These are phyloP conservation scores for Gisinianus flammeolus DNA, from an alignment of 2,888 invertebrate species.

Conservation along the genomic window DNA sequence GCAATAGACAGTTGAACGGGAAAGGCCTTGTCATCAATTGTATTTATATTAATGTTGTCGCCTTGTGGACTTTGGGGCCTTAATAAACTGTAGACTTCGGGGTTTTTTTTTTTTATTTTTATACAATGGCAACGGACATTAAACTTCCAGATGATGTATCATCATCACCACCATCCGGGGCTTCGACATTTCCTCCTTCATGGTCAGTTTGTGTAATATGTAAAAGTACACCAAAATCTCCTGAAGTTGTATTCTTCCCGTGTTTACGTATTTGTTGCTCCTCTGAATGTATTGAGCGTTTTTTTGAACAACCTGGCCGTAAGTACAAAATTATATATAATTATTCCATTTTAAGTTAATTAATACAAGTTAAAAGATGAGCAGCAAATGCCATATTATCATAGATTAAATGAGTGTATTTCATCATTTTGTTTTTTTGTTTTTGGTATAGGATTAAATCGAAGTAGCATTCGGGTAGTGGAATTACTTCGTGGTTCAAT, in stretches of 20 bases:
- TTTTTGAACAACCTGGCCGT: slow-evolving; percentile 25
- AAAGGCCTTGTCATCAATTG: too few species aligned
- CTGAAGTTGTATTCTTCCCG: slow-evolving; percentile 19
- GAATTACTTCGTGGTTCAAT: slow-evolving; percentile 84
- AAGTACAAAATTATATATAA: neutral
- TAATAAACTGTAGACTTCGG: too few species aligned
- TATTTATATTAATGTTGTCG: too few species aligned
- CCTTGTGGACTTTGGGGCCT: too few species aligned
- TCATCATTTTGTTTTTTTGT: neutral
- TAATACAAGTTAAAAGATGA: neutral
- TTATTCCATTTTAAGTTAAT: neutral
- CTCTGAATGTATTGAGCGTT: slow-evolving; percentile 19
- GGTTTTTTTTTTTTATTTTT: too few species aligned
- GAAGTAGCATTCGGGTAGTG: slow-evolving; percentile 73
- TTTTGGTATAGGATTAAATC: slow-evolving; percentile 42
- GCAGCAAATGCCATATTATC: neutral
- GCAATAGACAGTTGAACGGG: too few species aligned
- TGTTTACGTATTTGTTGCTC: slow-evolving; percentile 36
- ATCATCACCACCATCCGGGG: too few species aligned
- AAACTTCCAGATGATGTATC: neutral
- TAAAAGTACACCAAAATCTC: slow-evolving; percentile 25
- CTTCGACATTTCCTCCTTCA: neutral
- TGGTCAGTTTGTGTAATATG: slow-evolving; percentile 30
- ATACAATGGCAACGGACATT: neutral
- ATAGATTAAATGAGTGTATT: neutral